Percentiles rank a stretch among this genome's conserved stretches.
phyloP scores from a whole-genome alignment of 2,888 invertebrate species.

The Brachypterus glaber region DNA sequence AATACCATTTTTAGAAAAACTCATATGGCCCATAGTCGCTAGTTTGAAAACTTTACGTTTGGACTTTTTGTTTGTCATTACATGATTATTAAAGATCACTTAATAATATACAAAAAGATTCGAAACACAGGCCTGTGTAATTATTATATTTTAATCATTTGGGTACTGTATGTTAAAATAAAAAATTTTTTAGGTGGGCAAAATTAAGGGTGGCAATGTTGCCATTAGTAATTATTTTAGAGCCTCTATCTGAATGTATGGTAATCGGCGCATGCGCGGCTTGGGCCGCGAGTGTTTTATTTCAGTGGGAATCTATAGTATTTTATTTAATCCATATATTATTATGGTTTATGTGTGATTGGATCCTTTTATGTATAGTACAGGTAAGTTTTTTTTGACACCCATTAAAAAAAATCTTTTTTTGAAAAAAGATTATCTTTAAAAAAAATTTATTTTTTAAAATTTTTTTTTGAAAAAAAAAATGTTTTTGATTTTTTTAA shows the following conservation, averaged over 20 bases:
- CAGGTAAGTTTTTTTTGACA: conserved; percentile 46
- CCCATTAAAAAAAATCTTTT: not conserved
- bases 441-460: conserved; percentile 7
- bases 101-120: too few relatives aligned
- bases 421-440: too few relatives aligned
- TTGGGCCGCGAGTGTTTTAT: conserved; percentile 73
- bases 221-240: conserved; percentile 80
- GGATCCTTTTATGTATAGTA: conserved; percentile 79
- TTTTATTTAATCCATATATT: conserved; percentile 89
- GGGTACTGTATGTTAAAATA: too few relatives aligned
- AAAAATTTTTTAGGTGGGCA: conserved; percentile 83
- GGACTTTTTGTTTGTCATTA: too few relatives aligned
- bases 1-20: too few relatives aligned
- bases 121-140: too few relatives aligned
- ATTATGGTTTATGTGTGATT: conserved; percentile 94
- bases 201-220: conserved; percentile 93
- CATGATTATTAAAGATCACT: too few relatives aligned
- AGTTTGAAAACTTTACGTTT: too few relatives aligned
- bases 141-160: too few relatives aligned
- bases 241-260: conserved; percentile 93
- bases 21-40: too few relatives aligned
- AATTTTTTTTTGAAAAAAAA: not conserved
- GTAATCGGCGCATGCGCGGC: conserved; percentile 85
- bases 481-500: too few relatives aligned
- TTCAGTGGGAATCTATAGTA: conserved; percentile 80